Conservation (phyloP, 2,888 invertebrate species). For the Anodontia alba region DNA sequence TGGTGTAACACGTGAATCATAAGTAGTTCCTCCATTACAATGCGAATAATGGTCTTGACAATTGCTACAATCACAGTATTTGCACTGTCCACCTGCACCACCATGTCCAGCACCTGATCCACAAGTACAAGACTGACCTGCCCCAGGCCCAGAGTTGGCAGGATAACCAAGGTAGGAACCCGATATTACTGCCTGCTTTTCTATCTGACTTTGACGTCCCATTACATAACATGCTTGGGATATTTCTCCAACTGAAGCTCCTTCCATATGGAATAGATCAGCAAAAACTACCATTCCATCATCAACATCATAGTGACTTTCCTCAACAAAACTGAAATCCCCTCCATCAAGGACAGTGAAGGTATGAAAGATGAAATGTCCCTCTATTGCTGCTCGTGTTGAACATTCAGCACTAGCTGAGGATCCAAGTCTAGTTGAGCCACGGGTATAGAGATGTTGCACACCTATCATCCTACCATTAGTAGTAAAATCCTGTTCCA, state of each 20-base stretch:
- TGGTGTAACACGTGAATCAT: conserved; percentile 48
- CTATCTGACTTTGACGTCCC: conserved; percentile 56
- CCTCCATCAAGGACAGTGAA: conserved; percentile 63
- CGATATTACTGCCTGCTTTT: conserved; percentile 58
- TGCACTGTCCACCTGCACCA: conserved; percentile 63
- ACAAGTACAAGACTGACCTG: conserved; percentile 52
- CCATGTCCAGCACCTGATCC: conserved; percentile 71
- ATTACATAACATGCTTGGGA: conserved; percentile 44
- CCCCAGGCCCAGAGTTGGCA: conserved; percentile 57
- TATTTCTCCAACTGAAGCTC: conserved; percentile 51
- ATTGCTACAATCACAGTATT: conserved; percentile 25
- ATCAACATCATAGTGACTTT: conserved; percentile 37
- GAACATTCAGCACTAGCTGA: conserved; percentile 60
- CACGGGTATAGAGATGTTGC: conserved; percentile 65
- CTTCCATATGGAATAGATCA: conserved; percentile 60
- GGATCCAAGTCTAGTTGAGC: conserved; percentile 47
- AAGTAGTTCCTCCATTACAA: conserved; percentile 25
- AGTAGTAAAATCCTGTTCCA: conserved; percentile 57
- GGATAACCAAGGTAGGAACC: conserved; percentile 60
- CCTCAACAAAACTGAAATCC: conserved; percentile 40
- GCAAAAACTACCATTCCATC: conserved; percentile 43
- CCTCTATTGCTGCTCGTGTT: conserved; percentile 17
- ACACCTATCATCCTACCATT: conserved; percentile 64
- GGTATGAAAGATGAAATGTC: conserved; percentile 58
- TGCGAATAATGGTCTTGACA: too few species aligned